phyloP scores from a whole-genome alignment of 2,113 vertebrate species.

The Prietella phreatophila region DNA sequence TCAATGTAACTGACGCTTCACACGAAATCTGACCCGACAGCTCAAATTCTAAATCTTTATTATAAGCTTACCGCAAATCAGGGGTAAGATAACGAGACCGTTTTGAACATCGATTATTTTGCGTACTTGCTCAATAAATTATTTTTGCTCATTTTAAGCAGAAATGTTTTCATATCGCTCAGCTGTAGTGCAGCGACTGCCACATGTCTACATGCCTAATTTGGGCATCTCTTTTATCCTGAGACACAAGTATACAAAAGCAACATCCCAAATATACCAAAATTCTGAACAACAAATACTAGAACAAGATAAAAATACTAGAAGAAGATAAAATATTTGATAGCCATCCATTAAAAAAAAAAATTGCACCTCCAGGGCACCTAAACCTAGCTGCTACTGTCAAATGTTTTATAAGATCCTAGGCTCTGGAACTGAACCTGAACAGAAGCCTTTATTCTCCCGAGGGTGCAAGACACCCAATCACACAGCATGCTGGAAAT shows the following conservation, averaged over 20 bases:
- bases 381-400: background rate
- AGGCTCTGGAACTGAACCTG: conserved; percentile 21
- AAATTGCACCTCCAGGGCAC: background rate
- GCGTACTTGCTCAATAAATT: no score
- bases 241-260: background rate
- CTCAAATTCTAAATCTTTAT: no score
- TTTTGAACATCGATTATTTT: no score
- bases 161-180: background rate
- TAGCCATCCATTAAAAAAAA: background rate
- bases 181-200: background rate
- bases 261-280: background rate
- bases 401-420: conserved; percentile 12
- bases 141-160: no score
- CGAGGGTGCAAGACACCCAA: conserved; percentile 35
- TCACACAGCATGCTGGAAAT: conserved; percentile 46
- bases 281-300: conserved; percentile 10
- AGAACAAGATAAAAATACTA: background rate
- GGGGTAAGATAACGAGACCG: no score
- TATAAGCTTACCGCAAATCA: no score
- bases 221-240: background rate
- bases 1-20: no score
- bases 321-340: background rate
- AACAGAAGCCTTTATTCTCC: conserved; percentile 37
- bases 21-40: no score
- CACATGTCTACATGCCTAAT: background rate